phyloP scores from a whole-genome alignment of 2,797 vertebrate genomes.

The Catamblyrhynchus diadema region DNA sequence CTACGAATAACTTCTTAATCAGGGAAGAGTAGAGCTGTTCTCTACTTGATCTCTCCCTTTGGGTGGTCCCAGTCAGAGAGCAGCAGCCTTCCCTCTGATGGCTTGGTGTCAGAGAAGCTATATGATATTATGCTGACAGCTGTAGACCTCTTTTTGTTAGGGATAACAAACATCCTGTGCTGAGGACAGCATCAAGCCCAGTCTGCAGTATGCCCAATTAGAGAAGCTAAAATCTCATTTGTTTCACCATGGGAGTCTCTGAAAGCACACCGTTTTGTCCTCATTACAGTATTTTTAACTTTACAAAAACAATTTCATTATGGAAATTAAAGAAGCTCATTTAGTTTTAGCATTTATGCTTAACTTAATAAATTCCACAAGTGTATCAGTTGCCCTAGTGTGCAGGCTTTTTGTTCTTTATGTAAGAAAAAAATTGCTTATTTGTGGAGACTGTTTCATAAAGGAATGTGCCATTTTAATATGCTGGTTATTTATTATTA shows the following conservation, averaged over 20 bases:
- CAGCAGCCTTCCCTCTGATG: constrained; percentile 65
- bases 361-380: constrained; percentile 79
- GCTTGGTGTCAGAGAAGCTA: constrained; percentile 74
- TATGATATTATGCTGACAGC: constrained; percentile 77
- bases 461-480: constrained; percentile 41
- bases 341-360: constrained; percentile 73
- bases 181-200: constrained; percentile 78
- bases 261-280: constrained; percentile 83
- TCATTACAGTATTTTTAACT: constrained; percentile 87
- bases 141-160: constrained; percentile 82
- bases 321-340: constrained; percentile 85
- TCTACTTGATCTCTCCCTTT: constrained; percentile 79
- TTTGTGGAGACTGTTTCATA: constrained; percentile 9
- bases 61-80: constrained; percentile 79
- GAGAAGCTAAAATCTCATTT: constrained; percentile 86
- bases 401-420: constrained; percentile 62
- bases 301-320: constrained; percentile 86
- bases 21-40: constrained; percentile 71
- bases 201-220: constrained; percentile 84
- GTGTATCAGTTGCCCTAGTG: constrained; percentile 68
- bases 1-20: constrained; percentile 79
- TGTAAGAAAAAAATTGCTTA: constrained; percentile 60
- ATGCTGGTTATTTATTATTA: constrained; percentile 31
- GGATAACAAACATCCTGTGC: constrained; percentile 82
- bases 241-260: constrained; percentile 81